Base-by-base conservation (phyloP, 1,140 invertebrate species). In the Bilobella aurantiaca region DNA sequence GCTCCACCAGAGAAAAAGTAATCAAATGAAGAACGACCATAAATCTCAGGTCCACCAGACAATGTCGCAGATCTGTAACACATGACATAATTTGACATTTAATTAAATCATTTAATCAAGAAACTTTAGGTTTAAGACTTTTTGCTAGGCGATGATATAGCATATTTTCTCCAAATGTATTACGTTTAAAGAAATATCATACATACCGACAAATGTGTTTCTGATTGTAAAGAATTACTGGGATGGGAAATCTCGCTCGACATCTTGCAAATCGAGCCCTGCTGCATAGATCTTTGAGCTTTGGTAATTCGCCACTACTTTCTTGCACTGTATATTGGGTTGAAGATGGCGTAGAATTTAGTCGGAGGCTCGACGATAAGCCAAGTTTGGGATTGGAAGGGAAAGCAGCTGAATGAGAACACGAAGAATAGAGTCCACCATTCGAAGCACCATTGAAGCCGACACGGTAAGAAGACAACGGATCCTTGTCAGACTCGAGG, bases 141-240 rank as follows among this genome's bases (percentile, higher is more conserved):
- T n/a, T n/a, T n/a, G n/a, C n/a, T n/a, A n/a, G n/a, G n/a, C n/a
- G n/a, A n/a, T n/a, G n/a, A n/a, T n/a, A n/a, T n/a, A n/a, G n/a
- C n/a, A n/a, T n/a, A n/a, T n/a, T 18, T 42, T 18, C 34, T 42
- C 34, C 34, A 8, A 12, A 8, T 42, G 8, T 12, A 18, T 18
- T 42, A 18, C 34, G 8, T 42, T 12, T 42, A 12, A 12, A 18
- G 8, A 18, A 18, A 12, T 53, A 5, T 23, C 25, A 3, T 58
- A 23, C 53, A 79, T 74, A 79, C 77, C 78, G 81, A 76, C 85
- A 87, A 31, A 87, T 81, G 66, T 85, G 82, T 77, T 88, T 89
- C 57, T 87, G 87, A 66, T 87, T 84, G 74, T 83, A 89, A 56
- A 90, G 78, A 72, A 91, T 90, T 2, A 90, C 88, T 37, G 89